phyloP scores from a whole-genome alignment of 1,140 invertebrate genomes.

The Pogonognathellus flavescens region DNA sequence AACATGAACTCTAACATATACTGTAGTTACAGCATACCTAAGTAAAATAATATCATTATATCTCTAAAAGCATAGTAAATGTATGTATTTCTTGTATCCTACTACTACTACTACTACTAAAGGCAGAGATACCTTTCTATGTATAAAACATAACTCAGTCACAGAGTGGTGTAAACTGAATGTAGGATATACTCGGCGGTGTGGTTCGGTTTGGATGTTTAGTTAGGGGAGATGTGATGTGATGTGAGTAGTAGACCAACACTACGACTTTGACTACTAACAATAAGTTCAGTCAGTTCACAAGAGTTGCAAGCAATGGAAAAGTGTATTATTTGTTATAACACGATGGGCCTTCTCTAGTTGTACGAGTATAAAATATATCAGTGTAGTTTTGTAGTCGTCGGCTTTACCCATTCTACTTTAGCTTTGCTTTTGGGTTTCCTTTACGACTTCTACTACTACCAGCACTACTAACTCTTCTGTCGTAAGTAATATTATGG shows the following conservation, averaged over 20 bases:
- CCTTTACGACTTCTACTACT: neutral
- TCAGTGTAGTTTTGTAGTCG: no score
- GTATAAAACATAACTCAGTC: neutral
- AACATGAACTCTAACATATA: no score
- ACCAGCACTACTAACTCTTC: neutral
- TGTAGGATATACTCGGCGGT: neutral
- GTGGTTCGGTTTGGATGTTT: neutral
- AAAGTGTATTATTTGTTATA: slow-evolving; percentile 51
- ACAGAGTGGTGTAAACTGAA: neutral
- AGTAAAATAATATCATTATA: no score
- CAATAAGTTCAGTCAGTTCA: slow-evolving; percentile 35
- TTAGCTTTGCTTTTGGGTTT: neutral
- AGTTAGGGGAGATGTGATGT: slow-evolving; percentile 22
- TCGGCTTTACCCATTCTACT: no score
- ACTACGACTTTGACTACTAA: slow-evolving; percentile 11
- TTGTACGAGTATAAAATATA: no score
- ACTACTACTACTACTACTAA: no score
- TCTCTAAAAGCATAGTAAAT: no score
- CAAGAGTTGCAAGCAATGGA: neutral
- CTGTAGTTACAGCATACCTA: no score
- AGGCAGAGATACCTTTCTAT: no score
- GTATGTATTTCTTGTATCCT: no score
- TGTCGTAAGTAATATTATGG: neutral
- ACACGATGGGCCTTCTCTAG: slow-evolving; percentile 19
- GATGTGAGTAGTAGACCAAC: slow-evolving; percentile 3